These are phyloP conservation scores for Tenthredo livida DNA, from an alignment of 2,888 invertebrate genomes.

Conservation along the genomic window DNA sequence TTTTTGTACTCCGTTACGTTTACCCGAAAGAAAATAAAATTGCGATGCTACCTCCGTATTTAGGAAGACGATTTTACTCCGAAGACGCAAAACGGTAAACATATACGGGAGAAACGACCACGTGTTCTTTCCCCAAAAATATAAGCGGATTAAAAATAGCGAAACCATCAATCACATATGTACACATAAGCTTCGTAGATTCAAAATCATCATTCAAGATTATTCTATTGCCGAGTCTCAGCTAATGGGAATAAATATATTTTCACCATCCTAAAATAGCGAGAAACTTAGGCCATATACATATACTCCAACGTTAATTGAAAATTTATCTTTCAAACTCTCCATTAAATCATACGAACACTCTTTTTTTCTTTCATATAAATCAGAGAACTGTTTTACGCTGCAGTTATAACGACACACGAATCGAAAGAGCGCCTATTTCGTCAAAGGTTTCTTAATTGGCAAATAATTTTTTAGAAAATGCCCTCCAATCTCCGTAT, in stretches of 20 bases:
- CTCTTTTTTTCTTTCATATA: not conserved
- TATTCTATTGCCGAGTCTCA: not conserved
- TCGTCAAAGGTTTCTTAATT: not conserved
- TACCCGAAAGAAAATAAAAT: not conserved
- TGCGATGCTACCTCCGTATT: not conserved
- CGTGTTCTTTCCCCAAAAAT: not conserved
- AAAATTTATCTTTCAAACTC: conserved; percentile 2
- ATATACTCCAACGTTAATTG: not conserved
- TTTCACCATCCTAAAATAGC: conserved; percentile 1
- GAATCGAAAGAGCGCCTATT: not conserved
- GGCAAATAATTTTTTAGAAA: not conserved
- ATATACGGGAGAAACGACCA: not conserved
- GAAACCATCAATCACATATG: not conserved
- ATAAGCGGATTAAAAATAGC: conserved; percentile 6
- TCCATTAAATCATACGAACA: not conserved
- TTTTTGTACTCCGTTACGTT: not conserved
- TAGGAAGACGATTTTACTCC: not conserved
- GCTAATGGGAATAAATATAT: not conserved
- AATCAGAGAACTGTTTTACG: not conserved
- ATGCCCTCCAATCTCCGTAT: not conserved
- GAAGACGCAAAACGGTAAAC: conserved; percentile 20
- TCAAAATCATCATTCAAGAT: not conserved
- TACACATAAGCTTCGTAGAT: not conserved
- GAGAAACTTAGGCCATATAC: not conserved
- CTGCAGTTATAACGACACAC: not conserved